A percentile compares a stretch with the other conserved stretches of the same genome.
Evolutionary conservation across 2,797 vertebrate genomes (phyloP).

Genomic region (Diplodus sargus): DNA sequence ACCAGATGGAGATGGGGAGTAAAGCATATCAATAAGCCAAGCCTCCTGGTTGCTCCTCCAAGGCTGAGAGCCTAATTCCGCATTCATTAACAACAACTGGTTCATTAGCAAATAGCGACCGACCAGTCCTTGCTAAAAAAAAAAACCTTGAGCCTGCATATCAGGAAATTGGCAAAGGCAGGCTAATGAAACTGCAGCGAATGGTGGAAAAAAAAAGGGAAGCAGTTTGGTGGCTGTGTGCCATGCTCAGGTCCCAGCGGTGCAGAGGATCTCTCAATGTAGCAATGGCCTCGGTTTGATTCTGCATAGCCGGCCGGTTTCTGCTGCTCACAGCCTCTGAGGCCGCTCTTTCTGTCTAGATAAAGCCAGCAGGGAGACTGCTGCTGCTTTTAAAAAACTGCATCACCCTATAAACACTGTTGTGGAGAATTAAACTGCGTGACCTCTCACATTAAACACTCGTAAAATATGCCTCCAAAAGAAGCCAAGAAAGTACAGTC

Average conservation of each 20-base stretch:
- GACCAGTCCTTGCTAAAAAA: conserved; percentile 57
- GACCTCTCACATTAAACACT: conserved; percentile 35
- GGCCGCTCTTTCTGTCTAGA: conserved; percentile 31
- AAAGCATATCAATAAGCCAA: conserved; percentile 63
- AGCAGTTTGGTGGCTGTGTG: conserved; percentile 58
- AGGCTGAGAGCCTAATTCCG: conserved; percentile 61
- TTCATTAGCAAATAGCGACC: conserved; percentile 61
- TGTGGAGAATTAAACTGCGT: conserved; percentile 18
- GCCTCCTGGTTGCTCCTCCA: conserved; percentile 40
- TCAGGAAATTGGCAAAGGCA: conserved; percentile 70
- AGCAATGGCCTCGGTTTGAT: conserved; percentile 55
- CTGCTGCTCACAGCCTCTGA: conserved; percentile 40
- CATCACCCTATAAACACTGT: conserved; percentile 26
- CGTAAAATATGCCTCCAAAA: conserved; percentile 39
- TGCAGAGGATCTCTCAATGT: conserved; percentile 49
- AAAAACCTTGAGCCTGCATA: conserved; percentile 49
- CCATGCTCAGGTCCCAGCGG: conserved; percentile 59
- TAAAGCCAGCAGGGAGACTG: conserved; percentile 27
- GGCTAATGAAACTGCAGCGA: conserved; percentile 66
- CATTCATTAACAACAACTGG: conserved; percentile 66
- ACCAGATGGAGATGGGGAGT: conserved; percentile 65
- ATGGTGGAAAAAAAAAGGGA: conserved; percentile 49
- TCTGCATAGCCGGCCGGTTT: conserved; percentile 59
- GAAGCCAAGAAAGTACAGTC: conserved; percentile 34
- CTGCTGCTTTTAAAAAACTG: conserved; percentile 42